Evolutionary conservation across 92 coral and sea anemone genomes (phyloP).

Genomic region (Porites lobata): DNA sequence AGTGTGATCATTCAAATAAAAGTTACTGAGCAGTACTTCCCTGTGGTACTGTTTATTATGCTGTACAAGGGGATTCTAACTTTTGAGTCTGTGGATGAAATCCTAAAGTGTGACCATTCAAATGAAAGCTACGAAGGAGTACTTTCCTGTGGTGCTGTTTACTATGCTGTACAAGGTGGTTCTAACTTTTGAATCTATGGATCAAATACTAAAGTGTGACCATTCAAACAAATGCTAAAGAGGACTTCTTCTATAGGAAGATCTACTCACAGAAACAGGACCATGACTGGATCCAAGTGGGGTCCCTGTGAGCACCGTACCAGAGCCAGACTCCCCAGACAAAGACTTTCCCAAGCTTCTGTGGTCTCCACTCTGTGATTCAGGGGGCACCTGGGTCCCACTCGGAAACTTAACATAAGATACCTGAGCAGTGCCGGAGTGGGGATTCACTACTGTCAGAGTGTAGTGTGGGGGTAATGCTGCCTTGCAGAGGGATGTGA

Average conservation of each 20-base stretch:
- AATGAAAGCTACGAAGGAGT: not conserved
- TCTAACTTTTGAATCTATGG: not conserved
- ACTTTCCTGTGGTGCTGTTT: not conserved
- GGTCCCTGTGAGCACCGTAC: slow-evolving; percentile 89
- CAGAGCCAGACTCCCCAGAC: slow-evolving; percentile 79
- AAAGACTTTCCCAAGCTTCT: slow-evolving; percentile 53
- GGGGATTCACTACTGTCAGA: slow-evolving; percentile 93
- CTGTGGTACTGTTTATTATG: too few species aligned
- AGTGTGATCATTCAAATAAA: too few species aligned
- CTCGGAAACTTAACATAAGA: slow-evolving; percentile 81
- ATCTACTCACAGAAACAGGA: slow-evolving; percentile 89
- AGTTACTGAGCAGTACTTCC: too few species aligned
- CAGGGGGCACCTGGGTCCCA: slow-evolving; percentile 64
- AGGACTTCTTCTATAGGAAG: not conserved
- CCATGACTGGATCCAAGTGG: slow-evolving; percentile 97
- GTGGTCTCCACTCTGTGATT: slow-evolving; percentile 71
- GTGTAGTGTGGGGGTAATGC: slow-evolving; percentile 99
- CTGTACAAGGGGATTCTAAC: too few species aligned
- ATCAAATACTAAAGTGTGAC: not conserved
- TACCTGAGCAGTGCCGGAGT: slow-evolving; percentile 92
- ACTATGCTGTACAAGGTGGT: not conserved
- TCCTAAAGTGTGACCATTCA: not conserved
- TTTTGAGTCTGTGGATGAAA: too few species aligned
- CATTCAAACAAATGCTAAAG: not conserved
- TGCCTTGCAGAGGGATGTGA: slow-evolving; percentile 95